These are phyloP conservation scores for Isurus oxyrinchus DNA, from an alignment of 2,113 vertebrate genomes.

Conservation along the genomic window DNA sequence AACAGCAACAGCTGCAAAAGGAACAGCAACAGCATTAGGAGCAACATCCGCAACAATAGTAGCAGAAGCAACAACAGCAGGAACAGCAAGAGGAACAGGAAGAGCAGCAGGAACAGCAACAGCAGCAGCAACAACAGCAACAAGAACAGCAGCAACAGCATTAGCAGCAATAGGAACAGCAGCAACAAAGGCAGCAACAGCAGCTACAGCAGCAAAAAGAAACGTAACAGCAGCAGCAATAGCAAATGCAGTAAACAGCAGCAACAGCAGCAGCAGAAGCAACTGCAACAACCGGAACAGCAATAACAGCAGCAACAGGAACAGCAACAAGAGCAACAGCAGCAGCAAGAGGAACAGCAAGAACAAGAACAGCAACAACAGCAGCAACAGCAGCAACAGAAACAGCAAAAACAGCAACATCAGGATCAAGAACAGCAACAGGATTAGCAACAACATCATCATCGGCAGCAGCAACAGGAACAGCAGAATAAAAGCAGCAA, in stretches of 20 bases:
- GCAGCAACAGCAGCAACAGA: neutral
- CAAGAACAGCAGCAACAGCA: neutral
- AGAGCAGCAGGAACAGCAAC: neutral
- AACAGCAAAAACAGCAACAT: no score
- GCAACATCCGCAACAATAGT: neutral
- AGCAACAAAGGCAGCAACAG: no score
- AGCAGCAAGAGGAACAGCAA: neutral
- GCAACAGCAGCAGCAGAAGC: no score
- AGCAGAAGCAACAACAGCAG: neutral
- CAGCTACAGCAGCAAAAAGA: neutral
- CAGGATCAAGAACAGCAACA: no score
- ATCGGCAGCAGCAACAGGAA: neutral
- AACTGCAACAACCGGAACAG: no score
- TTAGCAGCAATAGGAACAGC: neutral
- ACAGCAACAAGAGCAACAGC: no score
- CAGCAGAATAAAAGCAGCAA: neutral
- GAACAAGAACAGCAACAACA: no score
- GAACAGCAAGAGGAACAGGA: neutral
- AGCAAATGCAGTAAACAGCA: no score
- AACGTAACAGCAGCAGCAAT: neutral
- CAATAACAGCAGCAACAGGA: no score
- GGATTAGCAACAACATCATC: no score
- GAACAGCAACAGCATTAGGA: neutral
- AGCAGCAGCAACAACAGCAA: neutral
- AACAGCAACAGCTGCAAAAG: neutral